Conservation (phyloP, 2,888 invertebrate species). For the Agrilus biguttatus region DNA sequence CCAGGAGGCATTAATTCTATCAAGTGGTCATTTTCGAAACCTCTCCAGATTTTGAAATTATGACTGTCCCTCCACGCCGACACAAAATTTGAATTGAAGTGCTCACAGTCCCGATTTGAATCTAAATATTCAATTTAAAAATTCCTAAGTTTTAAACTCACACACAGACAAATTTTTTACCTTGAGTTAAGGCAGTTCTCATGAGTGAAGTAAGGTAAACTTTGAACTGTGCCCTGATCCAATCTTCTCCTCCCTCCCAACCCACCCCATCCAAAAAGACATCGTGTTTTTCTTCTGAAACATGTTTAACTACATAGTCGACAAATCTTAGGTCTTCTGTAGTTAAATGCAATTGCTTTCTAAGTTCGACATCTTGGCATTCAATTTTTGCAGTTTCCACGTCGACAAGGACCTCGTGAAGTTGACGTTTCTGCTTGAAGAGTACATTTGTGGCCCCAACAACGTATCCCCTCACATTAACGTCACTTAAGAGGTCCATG, state of each 20-base stretch:
- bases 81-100: conserved; percentile 77
- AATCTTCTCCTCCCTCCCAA: conserved; percentile 91
- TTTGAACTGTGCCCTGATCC: conserved; percentile 90
- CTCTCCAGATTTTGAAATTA: conserved; percentile 77
- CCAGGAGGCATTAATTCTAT: conserved; percentile 56
- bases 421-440: conserved; percentile 86
- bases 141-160: not conserved
- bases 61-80: conserved; percentile 74
- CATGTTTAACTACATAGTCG: conserved; percentile 76
- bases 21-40: conserved; percentile 49
- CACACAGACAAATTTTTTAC: conserved; percentile 30
- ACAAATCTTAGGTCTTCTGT: conserved; percentile 88
- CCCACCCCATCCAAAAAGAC: conserved; percentile 58
- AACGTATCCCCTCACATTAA: conserved; percentile 72
- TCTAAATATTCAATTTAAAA: conserved; percentile 33
- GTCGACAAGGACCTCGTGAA: conserved; percentile 87
- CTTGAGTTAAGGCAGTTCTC: conserved; percentile 61
- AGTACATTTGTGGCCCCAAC: conserved; percentile 98
- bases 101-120: conserved; percentile 66
- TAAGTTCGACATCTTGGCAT: conserved; percentile 59
- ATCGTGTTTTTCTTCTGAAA: conserved; percentile 48
- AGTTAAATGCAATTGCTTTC: conserved; percentile 72
- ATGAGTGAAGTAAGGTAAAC: conserved; percentile 71
- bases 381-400: conserved; percentile 78
- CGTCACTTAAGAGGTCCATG: conserved; percentile 78